Percentiles rank a stretch among this genome's conserved stretches.
Evolutionary conservation across 2,113 vertebrate species (phyloP).

Genomic region (Brachyhypopomus occidentalis): DNA sequence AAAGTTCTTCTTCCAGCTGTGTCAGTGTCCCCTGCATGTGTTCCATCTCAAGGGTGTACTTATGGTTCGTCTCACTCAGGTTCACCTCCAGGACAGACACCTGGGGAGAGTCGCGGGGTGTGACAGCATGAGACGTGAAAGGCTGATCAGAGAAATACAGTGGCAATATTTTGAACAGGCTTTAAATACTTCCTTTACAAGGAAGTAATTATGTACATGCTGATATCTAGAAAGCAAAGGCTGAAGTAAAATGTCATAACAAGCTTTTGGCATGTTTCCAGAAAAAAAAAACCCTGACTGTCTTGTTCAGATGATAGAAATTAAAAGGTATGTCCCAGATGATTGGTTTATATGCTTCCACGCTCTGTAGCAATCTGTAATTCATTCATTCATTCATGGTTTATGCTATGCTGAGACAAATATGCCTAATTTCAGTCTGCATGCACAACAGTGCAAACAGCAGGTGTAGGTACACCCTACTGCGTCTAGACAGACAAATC

Average conservation of each 20-base stretch:
- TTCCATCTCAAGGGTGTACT: constrained; percentile 73
- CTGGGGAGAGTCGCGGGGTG: constrained; percentile 43
- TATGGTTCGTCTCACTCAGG: constrained; percentile 69
- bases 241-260: not conserved
- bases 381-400: not conserved
- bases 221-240: not conserved
- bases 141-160: not conserved
- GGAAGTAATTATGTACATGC: not conserved
- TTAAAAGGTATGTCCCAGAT: too few relatives aligned
- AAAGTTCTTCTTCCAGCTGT: constrained; percentile 76
- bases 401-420: constrained; percentile 7
- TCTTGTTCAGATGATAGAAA: not conserved
- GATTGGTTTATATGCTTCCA: not conserved
- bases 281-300: not conserved
- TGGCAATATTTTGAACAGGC: not conserved
- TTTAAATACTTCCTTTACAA: not conserved
- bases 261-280: not conserved
- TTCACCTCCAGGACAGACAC: constrained; percentile 74
- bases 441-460: constrained; percentile 28
- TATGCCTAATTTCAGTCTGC: constrained; percentile 21
- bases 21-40: constrained; percentile 66
- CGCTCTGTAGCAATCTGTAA: not conserved
- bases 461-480: constrained; percentile 29
- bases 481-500: constrained; percentile 39
- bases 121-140: not conserved